Base-by-base conservation (phyloP, 2,113 vertebrate species). In the Anarrhichthys ocellatus region DNA sequence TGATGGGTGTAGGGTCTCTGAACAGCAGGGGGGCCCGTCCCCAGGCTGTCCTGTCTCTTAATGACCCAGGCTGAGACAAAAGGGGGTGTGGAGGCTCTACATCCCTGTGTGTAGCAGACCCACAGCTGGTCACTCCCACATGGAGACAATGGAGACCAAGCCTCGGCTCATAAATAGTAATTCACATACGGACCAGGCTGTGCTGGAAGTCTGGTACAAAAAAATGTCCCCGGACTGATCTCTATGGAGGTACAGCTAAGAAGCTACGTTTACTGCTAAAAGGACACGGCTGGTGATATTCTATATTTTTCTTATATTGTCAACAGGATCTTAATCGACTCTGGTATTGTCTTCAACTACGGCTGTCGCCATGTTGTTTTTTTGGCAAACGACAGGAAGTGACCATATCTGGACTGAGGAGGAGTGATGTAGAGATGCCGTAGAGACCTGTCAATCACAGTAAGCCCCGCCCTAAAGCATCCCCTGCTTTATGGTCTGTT, bases 31-130 rank as follows among this genome's bases (percentile, higher is more conserved):
- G 78, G 81, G 29, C 22, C 65, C 27, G 75, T 84, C 76, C 36
- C 71, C 46, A 67, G 75, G 71, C 78, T 54, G 61, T 79, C 72
- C 62, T 29, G 11, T 27, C 58, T 76, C 9, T 18, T 88, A 87
- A 87, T 83, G 81, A 86, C 48, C 65, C 48, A 20, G 67, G 5
- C 48, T 56, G 17, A 69, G 70, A 87, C 78, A 82, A 87, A 87
- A 74, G 64, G 64, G 42, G 72, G 34, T 76, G 72, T 81, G 64
- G 50, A 24, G 52, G 52, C 52, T 56, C 22, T 6, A 27, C 1
- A 6, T 15, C 24, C 56, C 63, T 65, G 42, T 36, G 40, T 64
- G 54, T 17, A 68, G 52, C 73, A 80, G 67, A 78, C 34, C 62
- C 76, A 78, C 84, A 87, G 83, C 76, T 86, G 85, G 48, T 74